phyloP scores from a whole-genome alignment of 2,888 invertebrate species.

The Odiellus spinosus region DNA sequence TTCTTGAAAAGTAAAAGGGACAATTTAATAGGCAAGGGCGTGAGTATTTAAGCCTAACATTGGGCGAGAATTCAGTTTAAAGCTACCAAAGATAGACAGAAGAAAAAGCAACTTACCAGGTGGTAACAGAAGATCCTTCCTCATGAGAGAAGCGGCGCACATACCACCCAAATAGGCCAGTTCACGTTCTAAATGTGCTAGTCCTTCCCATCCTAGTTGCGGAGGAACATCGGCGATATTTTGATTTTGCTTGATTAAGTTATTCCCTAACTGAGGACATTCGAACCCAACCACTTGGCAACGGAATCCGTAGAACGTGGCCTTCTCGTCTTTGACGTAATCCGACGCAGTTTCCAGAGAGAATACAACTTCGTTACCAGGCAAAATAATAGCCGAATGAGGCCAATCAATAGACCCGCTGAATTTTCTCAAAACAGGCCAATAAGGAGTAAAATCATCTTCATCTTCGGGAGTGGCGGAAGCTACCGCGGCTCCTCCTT shows the following conservation, averaged over 20 bases:
- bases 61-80: too few species aligned
- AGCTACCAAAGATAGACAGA: conserved; percentile 1
- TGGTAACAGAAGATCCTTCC: conserved; percentile 56
- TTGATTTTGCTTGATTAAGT: conserved; percentile 5
- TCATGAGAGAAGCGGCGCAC: conserved; percentile 77
- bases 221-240: background rate
- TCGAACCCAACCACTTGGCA: conserved; percentile 21
- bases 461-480: conserved; percentile 45
- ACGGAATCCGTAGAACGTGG: conserved; percentile 61
- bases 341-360: conserved; percentile 90
- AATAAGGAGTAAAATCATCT: conserved; percentile 38
- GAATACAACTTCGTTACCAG: conserved; percentile 83
- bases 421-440: conserved; percentile 33
- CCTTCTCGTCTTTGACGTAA: conserved; percentile 76
- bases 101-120: conserved; percentile 31
- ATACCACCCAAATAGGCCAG: conserved; percentile 75
- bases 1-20: conserved; percentile 16
- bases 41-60: too few species aligned
- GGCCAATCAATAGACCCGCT: conserved; percentile 53
- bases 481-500: conserved; percentile 2
- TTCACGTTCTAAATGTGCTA: conserved; percentile 71
- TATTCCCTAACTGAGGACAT: conserved; percentile 10
- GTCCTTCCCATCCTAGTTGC: conserved; percentile 28
- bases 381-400: conserved; percentile 62
- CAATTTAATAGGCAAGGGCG: too few species aligned